phyloP scores from a whole-genome alignment of 1,140 invertebrate species.

The Myzus persicae region DNA sequence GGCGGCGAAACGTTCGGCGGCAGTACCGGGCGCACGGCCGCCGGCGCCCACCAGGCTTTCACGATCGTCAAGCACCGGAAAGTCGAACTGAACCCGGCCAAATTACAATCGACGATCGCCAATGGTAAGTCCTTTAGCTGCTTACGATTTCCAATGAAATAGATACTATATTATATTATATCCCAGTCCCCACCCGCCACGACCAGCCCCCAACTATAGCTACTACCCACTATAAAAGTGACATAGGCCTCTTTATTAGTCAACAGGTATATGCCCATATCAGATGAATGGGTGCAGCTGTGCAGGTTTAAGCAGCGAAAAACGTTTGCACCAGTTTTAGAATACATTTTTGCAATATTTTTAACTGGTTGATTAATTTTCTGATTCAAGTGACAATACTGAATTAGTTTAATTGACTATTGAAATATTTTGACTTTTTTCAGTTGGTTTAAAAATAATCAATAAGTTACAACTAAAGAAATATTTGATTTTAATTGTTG shows the following conservation, averaged over 20 bases:
- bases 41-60: slow-evolving; percentile 53
- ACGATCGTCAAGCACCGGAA: slow-evolving; percentile 60
- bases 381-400: too few species aligned
- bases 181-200: too few species aligned
- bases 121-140: slow-evolving; percentile 17
- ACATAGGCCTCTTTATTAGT: neutral
- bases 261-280: neutral
- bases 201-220: neutral
- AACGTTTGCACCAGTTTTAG: neutral
- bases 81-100: slow-evolving; percentile 60
- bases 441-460: too few species aligned
- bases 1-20: slow-evolving; percentile 46
- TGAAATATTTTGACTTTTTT: too few species aligned
- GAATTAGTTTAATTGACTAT: too few species aligned
- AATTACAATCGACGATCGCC: slow-evolving; percentile 35
- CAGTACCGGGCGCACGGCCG: slow-evolving; percentile 20
- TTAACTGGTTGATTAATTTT: too few species aligned
- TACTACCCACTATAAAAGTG: neutral
- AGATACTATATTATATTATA: neutral
- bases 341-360: neutral
- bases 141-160: neutral
- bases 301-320: neutral
- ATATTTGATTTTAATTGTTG: too few species aligned
- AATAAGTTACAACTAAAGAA: too few species aligned
- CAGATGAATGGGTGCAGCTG: neutral